These are phyloP conservation scores for Musca domestica DNA, from an alignment of 1,140 invertebrate genomes.

Conservation along the genomic window DNA sequence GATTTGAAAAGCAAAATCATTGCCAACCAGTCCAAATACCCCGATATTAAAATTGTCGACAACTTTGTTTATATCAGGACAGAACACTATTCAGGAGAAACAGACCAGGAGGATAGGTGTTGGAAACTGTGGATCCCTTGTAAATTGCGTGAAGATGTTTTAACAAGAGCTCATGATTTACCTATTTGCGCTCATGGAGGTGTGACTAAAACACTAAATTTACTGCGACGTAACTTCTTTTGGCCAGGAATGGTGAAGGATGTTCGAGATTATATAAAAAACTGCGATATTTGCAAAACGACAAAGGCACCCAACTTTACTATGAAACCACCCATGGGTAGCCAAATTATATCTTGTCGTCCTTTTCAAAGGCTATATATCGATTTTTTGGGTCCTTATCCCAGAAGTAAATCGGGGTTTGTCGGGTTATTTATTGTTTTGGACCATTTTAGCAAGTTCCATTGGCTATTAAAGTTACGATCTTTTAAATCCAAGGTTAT, in stretches of 20 bases:
- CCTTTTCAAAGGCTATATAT: conserved; percentile 9
- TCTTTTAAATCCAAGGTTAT: background rate
- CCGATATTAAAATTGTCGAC: conserved; percentile 6
- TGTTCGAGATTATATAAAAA: background rate
- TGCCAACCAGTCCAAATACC: background rate
- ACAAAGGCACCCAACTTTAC: background rate
- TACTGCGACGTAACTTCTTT: background rate
- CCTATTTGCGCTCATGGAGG: conserved; percentile 9
- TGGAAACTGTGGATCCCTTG: conserved; percentile 24
- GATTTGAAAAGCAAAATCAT: background rate
- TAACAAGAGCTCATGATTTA: background rate
- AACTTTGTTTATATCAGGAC: conserved; percentile 10
- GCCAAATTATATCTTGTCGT: background rate
- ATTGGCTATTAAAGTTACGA: background rate
- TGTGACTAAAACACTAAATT: background rate
- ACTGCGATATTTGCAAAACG: background rate
- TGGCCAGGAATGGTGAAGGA: too few relatives aligned
- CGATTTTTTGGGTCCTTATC: conserved; percentile 12
- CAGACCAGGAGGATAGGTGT: background rate
- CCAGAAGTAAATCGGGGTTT: background rate
- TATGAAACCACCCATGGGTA: background rate
- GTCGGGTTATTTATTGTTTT: too few relatives aligned
- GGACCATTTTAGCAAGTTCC: conserved; percentile 15
- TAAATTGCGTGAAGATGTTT: background rate
- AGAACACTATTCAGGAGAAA: background rate